Conservation (phyloP, 1,140 invertebrate species). For the Potamilus streckersoni region DNA sequence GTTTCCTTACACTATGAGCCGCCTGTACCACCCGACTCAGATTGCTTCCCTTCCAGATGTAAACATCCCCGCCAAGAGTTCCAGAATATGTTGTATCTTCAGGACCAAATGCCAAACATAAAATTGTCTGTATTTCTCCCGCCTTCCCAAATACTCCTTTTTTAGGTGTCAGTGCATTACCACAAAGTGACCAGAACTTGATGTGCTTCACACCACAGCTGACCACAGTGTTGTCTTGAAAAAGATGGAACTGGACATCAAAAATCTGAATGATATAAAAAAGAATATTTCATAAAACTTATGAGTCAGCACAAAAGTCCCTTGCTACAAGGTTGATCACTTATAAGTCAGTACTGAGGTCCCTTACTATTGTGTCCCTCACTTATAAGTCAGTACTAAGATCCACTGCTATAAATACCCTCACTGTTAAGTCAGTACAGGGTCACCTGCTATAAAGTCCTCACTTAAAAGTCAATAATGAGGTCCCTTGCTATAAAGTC, state of each 20-base stretch:
- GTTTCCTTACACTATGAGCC: slow-evolving; percentile 61
- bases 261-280: slow-evolving; percentile 57
- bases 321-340: no score
- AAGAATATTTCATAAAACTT: no score
- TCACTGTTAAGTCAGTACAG: no score
- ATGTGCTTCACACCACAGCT: slow-evolving; percentile 69
- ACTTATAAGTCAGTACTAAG: no score
- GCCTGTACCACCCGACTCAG: slow-evolving; percentile 55
- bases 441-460: no score
- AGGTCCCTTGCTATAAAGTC: no score
- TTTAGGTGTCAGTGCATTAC: slow-evolving; percentile 65
- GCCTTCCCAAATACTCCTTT: slow-evolving; percentile 68
- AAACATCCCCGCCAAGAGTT: slow-evolving; percentile 66
- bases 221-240: slow-evolving; percentile 59
- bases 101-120: slow-evolving; percentile 62
- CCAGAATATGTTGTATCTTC: slow-evolving; percentile 62
- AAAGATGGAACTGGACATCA: slow-evolving; percentile 66
- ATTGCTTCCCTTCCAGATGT: slow-evolving; percentile 64
- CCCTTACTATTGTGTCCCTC: no score
- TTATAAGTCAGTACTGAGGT: no score
- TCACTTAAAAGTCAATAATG: no score
- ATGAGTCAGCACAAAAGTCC: no score
- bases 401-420: no score
- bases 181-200: slow-evolving; percentile 68
- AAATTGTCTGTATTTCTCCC: slow-evolving; percentile 67